phyloP scores from a whole-genome alignment of 2,113 vertebrate species.

The Phylloscopus trochiloides region DNA sequence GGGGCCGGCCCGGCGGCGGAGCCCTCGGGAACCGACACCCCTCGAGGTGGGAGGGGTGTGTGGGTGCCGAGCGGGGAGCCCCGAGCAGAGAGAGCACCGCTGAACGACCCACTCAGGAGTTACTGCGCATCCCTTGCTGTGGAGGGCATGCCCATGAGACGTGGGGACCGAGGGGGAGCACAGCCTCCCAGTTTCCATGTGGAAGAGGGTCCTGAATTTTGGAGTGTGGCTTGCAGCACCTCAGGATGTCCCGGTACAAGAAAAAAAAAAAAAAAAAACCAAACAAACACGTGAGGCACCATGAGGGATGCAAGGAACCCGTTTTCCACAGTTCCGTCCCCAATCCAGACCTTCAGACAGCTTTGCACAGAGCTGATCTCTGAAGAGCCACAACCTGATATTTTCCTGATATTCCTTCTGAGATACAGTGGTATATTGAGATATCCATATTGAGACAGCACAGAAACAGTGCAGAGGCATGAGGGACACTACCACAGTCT shows the following conservation, averaged over 20 bases:
- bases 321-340: background rate
- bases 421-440: background rate
- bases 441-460: background rate
- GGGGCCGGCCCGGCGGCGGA: background rate
- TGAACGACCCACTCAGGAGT: background rate
- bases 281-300: too few species aligned
- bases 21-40: background rate
- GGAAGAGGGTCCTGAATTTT: background rate
- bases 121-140: accelerated
- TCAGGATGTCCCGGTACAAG: accelerated
- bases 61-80: background rate
- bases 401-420: background rate
- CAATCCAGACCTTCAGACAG: background rate
- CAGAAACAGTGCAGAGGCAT: background rate
- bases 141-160: accelerated
- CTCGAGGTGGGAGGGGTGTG: background rate
- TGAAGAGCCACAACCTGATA: background rate
- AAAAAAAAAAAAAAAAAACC: background rate
- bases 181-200: background rate
- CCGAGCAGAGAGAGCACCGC: background rate
- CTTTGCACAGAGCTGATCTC: background rate
- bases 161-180: accelerated
- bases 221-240: background rate
- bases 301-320: background rate
- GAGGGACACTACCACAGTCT: background rate